These are phyloP conservation scores for Coccyzus lansbergi DNA, from an alignment of 2,797 vertebrate genomes.

Conservation along the genomic window DNA sequence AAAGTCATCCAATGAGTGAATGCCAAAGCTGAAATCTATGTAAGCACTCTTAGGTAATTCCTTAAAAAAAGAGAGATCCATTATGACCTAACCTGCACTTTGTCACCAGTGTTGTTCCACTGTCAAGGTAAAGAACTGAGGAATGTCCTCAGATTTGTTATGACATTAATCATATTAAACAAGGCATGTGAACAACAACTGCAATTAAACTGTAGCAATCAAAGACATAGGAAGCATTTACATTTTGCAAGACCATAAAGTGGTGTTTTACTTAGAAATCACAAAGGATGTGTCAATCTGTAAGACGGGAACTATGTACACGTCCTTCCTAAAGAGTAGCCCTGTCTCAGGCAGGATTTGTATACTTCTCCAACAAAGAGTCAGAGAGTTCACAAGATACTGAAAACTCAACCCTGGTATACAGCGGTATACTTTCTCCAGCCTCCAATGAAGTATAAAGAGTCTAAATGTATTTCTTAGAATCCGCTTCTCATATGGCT, in stretches of 20 bases:
- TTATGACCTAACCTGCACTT: slow-evolving; percentile 72
- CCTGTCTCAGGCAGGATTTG: not conserved
- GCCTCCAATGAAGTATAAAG: not conserved
- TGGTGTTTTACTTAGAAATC: slow-evolving; percentile 32
- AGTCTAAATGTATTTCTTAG: not conserved
- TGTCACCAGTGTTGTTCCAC: slow-evolving; percentile 73
- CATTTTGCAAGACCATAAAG: slow-evolving; percentile 45
- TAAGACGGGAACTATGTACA: not conserved
- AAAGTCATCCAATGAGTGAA: slow-evolving; percentile 40
- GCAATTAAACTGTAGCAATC: slow-evolving; percentile 61
- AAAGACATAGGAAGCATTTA: slow-evolving; percentile 52
- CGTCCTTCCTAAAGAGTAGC: slow-evolving; percentile 2
- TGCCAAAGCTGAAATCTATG: not conserved
- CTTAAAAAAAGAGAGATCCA: slow-evolving; percentile 47
- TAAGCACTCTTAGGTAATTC: slow-evolving; percentile 54
- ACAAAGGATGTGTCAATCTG: not conserved
- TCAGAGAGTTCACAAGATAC: not conserved
- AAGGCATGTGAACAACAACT: slow-evolving; percentile 64
- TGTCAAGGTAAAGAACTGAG: slow-evolving; percentile 67
- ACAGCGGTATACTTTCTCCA: not conserved
- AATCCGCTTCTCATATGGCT: not conserved
- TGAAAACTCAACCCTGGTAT: slow-evolving; percentile 3
- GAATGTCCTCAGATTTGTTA: slow-evolving; percentile 65
- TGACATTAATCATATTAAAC: slow-evolving; percentile 71
- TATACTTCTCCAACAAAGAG: not conserved